Conservation (phyloP, 2,113 vertebrate species). For the Ammodytes marinus region DNA sequence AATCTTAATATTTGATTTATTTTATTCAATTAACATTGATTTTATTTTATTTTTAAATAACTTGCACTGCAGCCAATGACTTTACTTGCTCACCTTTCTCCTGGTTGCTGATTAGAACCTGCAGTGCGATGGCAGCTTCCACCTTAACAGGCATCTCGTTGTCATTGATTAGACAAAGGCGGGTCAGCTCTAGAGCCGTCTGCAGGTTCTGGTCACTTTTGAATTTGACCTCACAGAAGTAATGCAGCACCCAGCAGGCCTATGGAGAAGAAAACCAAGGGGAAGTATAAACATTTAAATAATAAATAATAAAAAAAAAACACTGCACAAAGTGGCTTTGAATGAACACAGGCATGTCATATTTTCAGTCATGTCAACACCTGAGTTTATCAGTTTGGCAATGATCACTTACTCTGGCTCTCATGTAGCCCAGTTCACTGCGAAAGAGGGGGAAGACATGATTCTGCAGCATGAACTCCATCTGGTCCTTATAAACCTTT, state of each 20-base stretch:
- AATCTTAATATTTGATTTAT: not conserved
- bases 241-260: constrained; percentile 99
- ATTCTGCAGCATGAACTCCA: constrained; percentile 99
- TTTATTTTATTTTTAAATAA: too few relatives aligned
- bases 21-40: too few relatives aligned
- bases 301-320: not conserved
- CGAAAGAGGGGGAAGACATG: constrained; percentile 98
- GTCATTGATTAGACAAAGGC: constrained; percentile 96
- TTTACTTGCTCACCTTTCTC: constrained; percentile 90
- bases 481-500: constrained; percentile 99
- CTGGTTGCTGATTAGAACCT: constrained; percentile 99
- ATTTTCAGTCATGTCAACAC: not conserved
- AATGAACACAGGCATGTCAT: not conserved
- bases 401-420: constrained; percentile 91
- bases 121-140: constrained; percentile 97
- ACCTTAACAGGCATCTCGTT: constrained; percentile 99
- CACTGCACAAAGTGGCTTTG: too few relatives aligned
- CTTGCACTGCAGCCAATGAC: not conserved
- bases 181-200: constrained; percentile 94
- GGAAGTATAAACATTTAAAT: not conserved
- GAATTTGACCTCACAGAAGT: constrained; percentile 99
- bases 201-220: constrained; percentile 98
- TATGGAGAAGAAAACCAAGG: constrained; percentile 54
- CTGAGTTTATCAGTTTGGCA: not conserved
- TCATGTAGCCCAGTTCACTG: constrained; percentile 97